These are phyloP conservation scores for Heteromyza rotundicornis DNA, from an alignment of 2,888 invertebrate genomes.

Conservation along the genomic window DNA sequence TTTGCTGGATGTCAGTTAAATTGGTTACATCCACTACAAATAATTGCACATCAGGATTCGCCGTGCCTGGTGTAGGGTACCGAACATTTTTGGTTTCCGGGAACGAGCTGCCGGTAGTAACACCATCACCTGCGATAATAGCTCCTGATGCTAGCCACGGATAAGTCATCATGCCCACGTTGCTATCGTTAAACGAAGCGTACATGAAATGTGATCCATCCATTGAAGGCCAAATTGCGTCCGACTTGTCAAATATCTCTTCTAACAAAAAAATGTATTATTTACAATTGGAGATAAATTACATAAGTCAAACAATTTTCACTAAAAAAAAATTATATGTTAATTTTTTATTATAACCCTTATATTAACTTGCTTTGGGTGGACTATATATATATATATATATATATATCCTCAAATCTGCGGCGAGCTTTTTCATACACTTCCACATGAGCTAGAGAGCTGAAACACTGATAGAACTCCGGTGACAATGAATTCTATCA, in stretches of 20 bases:
- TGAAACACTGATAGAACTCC: no score
- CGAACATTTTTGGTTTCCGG: constrained; percentile 80
- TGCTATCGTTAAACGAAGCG: constrained; percentile 84
- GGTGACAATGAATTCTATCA: no score
- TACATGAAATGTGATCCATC: constrained; percentile 85
- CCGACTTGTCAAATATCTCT: constrained; percentile 81
- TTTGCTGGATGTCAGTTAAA: constrained; percentile 69
- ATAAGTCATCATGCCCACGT: constrained; percentile 77
- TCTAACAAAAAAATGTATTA: no score
- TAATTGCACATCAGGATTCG: constrained; percentile 83
- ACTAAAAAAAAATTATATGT: no score
- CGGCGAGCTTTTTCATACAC: no score
- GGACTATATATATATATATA: no score
- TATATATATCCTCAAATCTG: no score
- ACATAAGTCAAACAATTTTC: no score
- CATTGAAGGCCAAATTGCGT: constrained; percentile 86
- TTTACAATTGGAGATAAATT: no score
- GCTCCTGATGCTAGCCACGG: constrained; percentile 81
- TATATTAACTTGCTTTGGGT: no score
- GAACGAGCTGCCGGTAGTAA: constrained; percentile 70
- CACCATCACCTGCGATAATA: constrained; percentile 68
- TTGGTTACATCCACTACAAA: constrained; percentile 81
- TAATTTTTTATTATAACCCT: no score
- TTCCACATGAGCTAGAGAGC: no score
- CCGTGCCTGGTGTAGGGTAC: constrained; percentile 87